These are phyloP conservation scores for Pherbina coryleti DNA, from an alignment of 2,888 invertebrate genomes.

Conservation along the genomic window DNA sequence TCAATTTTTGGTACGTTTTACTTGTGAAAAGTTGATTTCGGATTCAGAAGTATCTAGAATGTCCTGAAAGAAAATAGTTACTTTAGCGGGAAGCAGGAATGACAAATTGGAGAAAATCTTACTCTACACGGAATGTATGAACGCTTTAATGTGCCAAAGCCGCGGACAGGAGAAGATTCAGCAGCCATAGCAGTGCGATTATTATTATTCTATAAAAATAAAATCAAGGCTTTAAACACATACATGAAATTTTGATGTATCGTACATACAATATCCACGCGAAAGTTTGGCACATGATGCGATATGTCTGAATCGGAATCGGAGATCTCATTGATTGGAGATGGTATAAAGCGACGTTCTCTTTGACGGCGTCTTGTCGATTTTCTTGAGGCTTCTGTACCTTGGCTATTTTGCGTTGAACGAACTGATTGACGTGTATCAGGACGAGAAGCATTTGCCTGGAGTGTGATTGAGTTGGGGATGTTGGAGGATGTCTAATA, in stretches of 20 bases:
- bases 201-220: neutral
- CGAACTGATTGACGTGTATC: neutral
- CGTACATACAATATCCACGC: neutral
- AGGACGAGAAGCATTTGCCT: neutral
- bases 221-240: neutral
- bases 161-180: neutral
- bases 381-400: neutral
- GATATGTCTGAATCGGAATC: conserved; percentile 19
- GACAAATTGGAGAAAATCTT: neutral
- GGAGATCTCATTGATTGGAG: neutral
- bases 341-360: neutral
- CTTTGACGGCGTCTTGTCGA: neutral
- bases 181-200: neutral
- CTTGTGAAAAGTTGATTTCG: neutral
- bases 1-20: neutral
- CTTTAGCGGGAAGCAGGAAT: neutral
- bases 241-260: neutral
- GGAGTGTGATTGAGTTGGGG: neutral
- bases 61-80: neutral
- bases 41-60: conserved; percentile 28
- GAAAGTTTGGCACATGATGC: neutral
- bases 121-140: conserved; percentile 29
- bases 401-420: neutral
- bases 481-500: neutral
- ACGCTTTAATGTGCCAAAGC: conserved; percentile 42